Conservation (phyloP, 2,797 vertebrate genomes). For the Siniperca obscura region DNA sequence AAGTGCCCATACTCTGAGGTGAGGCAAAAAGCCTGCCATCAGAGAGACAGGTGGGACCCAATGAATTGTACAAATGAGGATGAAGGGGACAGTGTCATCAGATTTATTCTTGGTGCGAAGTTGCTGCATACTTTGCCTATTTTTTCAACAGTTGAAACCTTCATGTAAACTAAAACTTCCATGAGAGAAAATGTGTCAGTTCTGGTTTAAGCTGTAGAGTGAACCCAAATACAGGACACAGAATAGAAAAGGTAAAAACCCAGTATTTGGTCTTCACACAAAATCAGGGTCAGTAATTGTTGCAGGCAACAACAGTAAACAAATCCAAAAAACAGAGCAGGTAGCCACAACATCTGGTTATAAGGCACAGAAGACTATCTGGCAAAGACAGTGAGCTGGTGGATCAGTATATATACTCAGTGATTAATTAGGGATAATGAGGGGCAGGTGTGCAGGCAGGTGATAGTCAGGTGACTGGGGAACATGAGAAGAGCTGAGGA, state of each 20-base stretch:
- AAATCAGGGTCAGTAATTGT: neutral
- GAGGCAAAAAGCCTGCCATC: no score
- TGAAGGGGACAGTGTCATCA: no score
- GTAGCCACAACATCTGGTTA: neutral
- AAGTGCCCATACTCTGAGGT: neutral
- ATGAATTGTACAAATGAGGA: no score
- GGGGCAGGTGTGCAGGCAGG: slow-evolving; percentile 10
- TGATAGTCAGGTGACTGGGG: neutral
- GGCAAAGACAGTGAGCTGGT: slow-evolving; percentile 1
- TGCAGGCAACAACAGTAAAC: neutral
- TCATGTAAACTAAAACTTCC: neutral
- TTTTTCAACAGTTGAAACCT: neutral
- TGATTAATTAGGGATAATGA: neutral
- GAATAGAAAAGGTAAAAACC: neutral
- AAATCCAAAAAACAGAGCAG: neutral
- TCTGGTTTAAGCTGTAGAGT: neutral
- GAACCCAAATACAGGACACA: neutral
- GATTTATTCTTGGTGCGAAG: no score
- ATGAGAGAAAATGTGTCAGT: neutral
- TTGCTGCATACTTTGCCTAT: no score
- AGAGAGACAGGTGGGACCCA: no score
- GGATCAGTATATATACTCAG: neutral
- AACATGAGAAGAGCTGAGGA: neutral
- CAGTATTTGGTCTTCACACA: neutral
- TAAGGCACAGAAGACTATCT: no score